A percentile compares a stretch with the other conserved stretches of the same genome.
Evolutionary conservation across 2,113 vertebrate genomes (phyloP).

Genomic region (Ursus arctos): DNA sequence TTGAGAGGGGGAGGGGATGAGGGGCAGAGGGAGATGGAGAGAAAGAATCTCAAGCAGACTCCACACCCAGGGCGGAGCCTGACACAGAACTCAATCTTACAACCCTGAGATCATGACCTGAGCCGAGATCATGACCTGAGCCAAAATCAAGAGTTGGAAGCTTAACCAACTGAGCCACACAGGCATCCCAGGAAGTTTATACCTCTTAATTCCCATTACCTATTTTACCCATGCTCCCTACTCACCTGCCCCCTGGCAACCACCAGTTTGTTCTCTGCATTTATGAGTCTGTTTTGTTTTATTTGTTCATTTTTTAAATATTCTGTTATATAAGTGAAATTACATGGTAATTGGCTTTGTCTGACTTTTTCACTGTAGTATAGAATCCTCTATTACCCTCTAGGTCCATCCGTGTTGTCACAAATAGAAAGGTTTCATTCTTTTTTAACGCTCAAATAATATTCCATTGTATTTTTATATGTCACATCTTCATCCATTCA

Average conservation of each 20-base stretch:
- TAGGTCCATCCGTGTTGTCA: neutral
- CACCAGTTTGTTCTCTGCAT: neutral
- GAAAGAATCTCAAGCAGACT: neutral
- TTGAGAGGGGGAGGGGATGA: no score
- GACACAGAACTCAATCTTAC: neutral
- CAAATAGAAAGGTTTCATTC: neutral
- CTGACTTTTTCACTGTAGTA: neutral
- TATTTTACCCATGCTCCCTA: neutral
- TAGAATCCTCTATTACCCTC: neutral
- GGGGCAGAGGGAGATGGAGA: neutral
- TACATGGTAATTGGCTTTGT: neutral
- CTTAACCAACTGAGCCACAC: neutral
- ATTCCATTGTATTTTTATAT: neutral
- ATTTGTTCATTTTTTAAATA: neutral
- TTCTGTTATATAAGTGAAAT: neutral
- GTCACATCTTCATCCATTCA: neutral
- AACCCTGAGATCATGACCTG: neutral
- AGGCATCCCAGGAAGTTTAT: neutral
- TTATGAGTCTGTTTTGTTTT: neutral
- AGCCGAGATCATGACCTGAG: neutral
- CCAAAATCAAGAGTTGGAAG: neutral
- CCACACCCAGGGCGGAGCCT: no score
- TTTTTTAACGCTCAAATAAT: neutral
- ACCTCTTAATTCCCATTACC: neutral
- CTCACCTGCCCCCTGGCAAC: neutral